Evolutionary conservation across 2,113 vertebrate species (phyloP).

Genomic region (Percina caprodes): DNA sequence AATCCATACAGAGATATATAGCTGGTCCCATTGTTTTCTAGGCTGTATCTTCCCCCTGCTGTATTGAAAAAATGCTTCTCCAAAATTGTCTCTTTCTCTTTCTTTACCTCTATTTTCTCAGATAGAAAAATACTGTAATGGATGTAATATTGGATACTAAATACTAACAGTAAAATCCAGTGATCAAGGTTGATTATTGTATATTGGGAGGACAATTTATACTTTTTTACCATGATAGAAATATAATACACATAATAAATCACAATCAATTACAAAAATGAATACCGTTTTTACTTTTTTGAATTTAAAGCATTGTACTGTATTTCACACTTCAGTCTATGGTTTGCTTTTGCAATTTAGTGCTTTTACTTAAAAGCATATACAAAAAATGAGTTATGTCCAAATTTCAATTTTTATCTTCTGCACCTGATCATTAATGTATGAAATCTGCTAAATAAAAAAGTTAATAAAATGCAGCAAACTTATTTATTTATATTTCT

Average conservation of each 20-base stretch:
- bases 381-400: neutral
- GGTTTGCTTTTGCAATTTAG: neutral
- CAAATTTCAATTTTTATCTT: neutral
- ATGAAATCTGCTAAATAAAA: neutral
- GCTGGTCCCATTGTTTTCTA: slow-evolving; percentile 67
- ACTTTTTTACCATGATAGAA: slow-evolving; percentile 1
- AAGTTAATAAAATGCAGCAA: slow-evolving; percentile 1
- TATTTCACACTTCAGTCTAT: neutral
- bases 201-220: neutral
- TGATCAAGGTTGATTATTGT: slow-evolving; percentile 37
- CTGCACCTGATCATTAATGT: neutral
- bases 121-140: slow-evolving; percentile 52
- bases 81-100: slow-evolving; percentile 52
- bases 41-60: slow-evolving; percentile 51
- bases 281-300: neutral
- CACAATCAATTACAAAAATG: neutral
- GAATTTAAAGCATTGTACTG: neutral
- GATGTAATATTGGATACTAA: slow-evolving; percentile 45
- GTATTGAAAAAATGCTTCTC: slow-evolving; percentile 59
- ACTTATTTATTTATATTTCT: neutral
- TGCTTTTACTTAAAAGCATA: neutral
- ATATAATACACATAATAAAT: neutral
- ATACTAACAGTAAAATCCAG: slow-evolving; percentile 18
- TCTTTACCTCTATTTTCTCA: slow-evolving; percentile 38
- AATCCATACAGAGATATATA: slow-evolving; percentile 71